Percentiles rank a stretch among this genome's conserved stretches.
Evolutionary conservation across 2,113 vertebrate genomes (phyloP).

Genomic region (Pandion haliaetus): DNA sequence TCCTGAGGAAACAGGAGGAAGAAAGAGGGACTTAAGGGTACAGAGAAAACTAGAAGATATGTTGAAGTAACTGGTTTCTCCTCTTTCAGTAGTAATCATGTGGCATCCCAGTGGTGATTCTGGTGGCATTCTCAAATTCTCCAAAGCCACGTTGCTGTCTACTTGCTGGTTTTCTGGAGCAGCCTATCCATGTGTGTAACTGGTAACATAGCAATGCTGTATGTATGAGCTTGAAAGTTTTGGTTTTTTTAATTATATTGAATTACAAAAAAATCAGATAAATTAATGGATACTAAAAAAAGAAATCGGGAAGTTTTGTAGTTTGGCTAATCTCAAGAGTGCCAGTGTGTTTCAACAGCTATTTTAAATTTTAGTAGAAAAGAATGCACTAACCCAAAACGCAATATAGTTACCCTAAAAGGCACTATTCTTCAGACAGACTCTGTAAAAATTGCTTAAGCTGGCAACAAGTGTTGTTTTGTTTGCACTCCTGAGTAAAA

Average conservation of each 20-base stretch:
- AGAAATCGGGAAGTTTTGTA: background rate
- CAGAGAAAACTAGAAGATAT: background rate
- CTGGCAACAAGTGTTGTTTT: background rate
- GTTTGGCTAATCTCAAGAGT: background rate
- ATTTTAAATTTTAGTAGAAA: background rate
- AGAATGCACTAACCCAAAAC: background rate
- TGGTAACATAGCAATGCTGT: background rate
- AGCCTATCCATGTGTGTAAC: background rate
- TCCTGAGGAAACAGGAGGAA: background rate
- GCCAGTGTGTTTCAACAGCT: background rate
- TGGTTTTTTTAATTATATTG: background rate
- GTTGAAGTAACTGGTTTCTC: background rate
- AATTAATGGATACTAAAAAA: background rate
- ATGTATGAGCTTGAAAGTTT: background rate
- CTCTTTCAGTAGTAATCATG: background rate
- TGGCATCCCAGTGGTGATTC: background rate
- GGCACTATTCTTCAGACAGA: background rate
- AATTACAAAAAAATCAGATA: background rate
- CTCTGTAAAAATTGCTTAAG: background rate
- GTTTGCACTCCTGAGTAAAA: background rate
- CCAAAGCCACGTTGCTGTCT: background rate
- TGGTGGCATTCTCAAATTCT: background rate
- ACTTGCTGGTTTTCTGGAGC: background rate
- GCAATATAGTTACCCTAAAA: background rate
- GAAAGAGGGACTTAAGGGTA: background rate